Percentiles rank a stretch among this genome's conserved stretches.
These are phyloP conservation scores for Sapayoa aenigma DNA, from an alignment of 2,113 vertebrate genomes.

Conservation along the genomic window DNA sequence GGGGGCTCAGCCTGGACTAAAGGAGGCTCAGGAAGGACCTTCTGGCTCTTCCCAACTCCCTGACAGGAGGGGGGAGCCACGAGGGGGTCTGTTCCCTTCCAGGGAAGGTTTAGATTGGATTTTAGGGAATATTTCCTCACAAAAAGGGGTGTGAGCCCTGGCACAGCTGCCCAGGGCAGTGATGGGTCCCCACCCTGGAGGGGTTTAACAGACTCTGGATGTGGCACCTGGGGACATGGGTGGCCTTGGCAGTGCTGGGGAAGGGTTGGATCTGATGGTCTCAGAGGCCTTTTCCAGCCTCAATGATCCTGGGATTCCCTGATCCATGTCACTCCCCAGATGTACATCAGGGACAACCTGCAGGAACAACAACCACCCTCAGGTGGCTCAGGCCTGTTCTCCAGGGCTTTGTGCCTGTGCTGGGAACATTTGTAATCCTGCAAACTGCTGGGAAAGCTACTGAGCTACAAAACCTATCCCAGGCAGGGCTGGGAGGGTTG, in stretches of 20 bases:
- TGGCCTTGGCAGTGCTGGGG: neutral
- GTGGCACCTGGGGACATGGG: neutral
- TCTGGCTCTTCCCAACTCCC: neutral
- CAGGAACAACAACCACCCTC: no score
- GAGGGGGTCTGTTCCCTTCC: neutral
- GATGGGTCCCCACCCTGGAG: neutral
- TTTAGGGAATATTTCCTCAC: accelerated
- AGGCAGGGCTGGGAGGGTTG: no score
- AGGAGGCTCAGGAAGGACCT: neutral
- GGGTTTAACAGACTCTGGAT: neutral
- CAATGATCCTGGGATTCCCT: neutral
- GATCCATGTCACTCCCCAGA: neutral
- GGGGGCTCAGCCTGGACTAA: neutral
- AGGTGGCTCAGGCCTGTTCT: neutral
- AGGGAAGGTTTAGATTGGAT: accelerated
- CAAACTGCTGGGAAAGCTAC: neutral
- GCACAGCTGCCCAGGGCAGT: neutral
- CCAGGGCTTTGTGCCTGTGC: neutral
- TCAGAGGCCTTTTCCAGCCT: neutral
- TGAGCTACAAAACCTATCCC: neutral
- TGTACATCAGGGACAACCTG: neutral
- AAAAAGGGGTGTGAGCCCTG: accelerated
- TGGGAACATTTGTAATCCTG: neutral
- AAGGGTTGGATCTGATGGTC: accelerated
- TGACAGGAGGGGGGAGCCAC: neutral